These are phyloP conservation scores for Neodiprion lecontei DNA, from an alignment of 1,140 invertebrate genomes.

Conservation along the genomic window DNA sequence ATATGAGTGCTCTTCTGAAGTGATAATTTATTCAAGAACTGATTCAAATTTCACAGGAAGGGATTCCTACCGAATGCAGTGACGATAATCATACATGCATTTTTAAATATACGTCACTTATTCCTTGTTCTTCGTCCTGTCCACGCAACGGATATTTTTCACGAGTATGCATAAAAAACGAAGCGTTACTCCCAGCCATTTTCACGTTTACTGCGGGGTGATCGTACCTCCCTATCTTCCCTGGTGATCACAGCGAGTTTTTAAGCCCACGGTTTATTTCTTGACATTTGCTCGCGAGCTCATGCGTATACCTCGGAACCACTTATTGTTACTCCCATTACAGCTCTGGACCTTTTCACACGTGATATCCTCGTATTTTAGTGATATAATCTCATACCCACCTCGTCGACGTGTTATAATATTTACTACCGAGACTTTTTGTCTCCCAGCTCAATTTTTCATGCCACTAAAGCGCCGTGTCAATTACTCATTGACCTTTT, in stretches of 20 bases:
- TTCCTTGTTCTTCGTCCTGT: too few relatives aligned
- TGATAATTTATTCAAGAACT: too few relatives aligned
- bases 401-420: too few relatives aligned
- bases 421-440: too few relatives aligned
- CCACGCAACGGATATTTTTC: neutral
- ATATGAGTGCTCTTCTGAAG: too few relatives aligned
- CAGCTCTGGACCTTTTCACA: neutral
- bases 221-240: neutral
- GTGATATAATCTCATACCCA: neutral
- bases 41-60: too few relatives aligned
- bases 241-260: neutral
- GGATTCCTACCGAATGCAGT: too few relatives aligned
- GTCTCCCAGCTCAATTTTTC: too few relatives aligned
- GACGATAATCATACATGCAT: too few relatives aligned
- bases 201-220: neutral
- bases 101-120: too few relatives aligned
- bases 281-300: neutral
- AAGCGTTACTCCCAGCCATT: neutral
- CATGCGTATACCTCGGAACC: neutral
- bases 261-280: neutral
- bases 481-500: too few relatives aligned
- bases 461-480: too few relatives aligned
- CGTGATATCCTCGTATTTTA: neutral
- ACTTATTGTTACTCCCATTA: neutral
- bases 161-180: neutral